phyloP scores from a whole-genome alignment of 92 coral and sea anemone species.

The Isaurus tuberculatus region DNA sequence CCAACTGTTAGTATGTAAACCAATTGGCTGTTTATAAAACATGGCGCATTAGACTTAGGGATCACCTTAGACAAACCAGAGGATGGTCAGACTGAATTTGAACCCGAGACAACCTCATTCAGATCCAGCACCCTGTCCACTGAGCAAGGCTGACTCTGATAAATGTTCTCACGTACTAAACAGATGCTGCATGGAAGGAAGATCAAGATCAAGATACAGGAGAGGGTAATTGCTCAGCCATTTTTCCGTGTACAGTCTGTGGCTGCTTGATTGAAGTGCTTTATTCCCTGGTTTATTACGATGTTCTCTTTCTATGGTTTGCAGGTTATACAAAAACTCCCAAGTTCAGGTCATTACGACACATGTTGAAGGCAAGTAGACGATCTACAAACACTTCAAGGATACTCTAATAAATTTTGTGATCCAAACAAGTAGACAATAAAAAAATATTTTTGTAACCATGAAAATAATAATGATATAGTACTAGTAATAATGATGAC shows the following conservation, averaged over 20 bases:
- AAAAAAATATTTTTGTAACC: neutral
- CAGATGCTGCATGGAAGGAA: constrained; percentile 12
- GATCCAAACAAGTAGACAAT: neutral
- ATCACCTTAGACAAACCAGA: no score
- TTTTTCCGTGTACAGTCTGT: neutral
- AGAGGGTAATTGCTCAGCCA: neutral
- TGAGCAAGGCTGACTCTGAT: neutral
- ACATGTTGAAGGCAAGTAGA: constrained; percentile 20
- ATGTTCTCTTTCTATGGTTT: neutral
- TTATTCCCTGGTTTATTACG: neutral
- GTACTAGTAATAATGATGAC: no score
- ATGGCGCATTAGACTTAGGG: no score
- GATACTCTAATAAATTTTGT: neutral
- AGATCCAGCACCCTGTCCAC: no score
- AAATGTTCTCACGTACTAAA: neutral
- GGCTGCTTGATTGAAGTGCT: neutral
- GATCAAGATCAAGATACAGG: neutral
- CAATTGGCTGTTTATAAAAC: no score
- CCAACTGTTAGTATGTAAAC: no score
- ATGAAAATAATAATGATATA: no score
- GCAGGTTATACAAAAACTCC: neutral
- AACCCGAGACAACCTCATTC: no score
- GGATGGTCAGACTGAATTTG: no score
- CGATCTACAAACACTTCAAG: neutral
- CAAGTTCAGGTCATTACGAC: constrained; percentile 33